Conservation (phyloP, 2,888 invertebrate genomes). For the Diaphora mendica region DNA sequence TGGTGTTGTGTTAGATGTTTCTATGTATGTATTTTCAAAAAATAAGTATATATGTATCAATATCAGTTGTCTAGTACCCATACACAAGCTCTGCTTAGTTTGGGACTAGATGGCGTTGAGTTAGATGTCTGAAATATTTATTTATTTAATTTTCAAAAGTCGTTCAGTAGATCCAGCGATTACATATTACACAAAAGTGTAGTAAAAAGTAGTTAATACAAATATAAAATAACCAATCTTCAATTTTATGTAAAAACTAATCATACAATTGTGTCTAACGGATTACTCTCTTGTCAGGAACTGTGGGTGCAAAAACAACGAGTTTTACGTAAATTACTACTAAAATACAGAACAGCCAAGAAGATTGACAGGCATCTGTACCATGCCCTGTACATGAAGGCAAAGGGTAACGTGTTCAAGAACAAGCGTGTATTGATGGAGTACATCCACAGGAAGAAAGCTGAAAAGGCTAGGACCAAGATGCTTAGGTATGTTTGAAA, state of each 20-base stretch:
- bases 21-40: no score
- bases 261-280: not conserved
- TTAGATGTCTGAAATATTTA: no score
- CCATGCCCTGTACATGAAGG: constrained; percentile 99
- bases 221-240: no score
- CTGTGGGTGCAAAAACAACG: constrained; percentile 98
- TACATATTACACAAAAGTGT: no score
- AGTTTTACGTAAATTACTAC: constrained; percentile 97
- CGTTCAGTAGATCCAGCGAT: no score
- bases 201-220: no score
- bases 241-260: not conserved
- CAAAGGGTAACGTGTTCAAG: constrained; percentile 99
- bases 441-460: constrained; percentile 99
- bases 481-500: constrained; percentile 88
- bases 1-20: no score
- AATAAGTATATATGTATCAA: no score
- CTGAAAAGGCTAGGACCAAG: constrained; percentile 99
- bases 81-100: no score
- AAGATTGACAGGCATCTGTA: constrained; percentile 99
- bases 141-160: no score
- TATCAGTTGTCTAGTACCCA: no score
- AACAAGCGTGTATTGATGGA: constrained; percentile 99
- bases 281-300: constrained; percentile 80
- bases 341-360: constrained; percentile 98
- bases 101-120: no score